A percentile compares a stretch with the other conserved stretches of the same genome.
Conservation (phyloP, 1,140 invertebrate species). For the Lanistes nyassanus region DNA sequence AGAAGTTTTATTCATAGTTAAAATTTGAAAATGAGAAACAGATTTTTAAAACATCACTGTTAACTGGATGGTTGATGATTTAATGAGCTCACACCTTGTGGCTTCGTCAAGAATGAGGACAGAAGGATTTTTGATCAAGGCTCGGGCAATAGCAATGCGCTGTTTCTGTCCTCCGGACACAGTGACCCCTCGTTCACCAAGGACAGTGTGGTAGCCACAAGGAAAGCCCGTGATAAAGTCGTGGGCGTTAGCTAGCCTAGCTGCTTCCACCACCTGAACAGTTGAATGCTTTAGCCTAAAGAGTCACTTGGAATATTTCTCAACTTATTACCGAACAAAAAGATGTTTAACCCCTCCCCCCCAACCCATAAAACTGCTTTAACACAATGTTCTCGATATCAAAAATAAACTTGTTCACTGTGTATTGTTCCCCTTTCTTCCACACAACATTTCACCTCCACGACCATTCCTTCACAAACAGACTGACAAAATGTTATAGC, state of each 20-base stretch:
- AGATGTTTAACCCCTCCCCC: too few relatives aligned
- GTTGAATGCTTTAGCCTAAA: constrained; percentile 12
- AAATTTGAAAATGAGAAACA: too few relatives aligned
- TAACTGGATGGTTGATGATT: too few relatives aligned
- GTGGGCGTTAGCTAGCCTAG: constrained; percentile 89
- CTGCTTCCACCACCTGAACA: constrained; percentile 77
- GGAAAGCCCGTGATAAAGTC: constrained; percentile 89
- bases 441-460: background rate
- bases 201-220: constrained; percentile 84
- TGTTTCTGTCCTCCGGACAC: constrained; percentile 93
- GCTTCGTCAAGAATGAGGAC: constrained; percentile 91
- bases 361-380: too few relatives aligned
- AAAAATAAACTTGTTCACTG: too few relatives aligned
- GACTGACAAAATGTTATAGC: background rate
- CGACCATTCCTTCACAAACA: background rate
- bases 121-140: constrained; percentile 86
- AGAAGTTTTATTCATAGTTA: background rate
- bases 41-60: too few relatives aligned
- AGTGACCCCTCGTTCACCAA: constrained; percentile 89
- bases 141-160: constrained; percentile 88
- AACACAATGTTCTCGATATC: too few relatives aligned
- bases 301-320: background rate
- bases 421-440: too few relatives aligned
- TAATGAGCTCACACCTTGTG: constrained; percentile 75
- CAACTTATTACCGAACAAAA: background rate